Evolutionary conservation across 2,888 invertebrate genomes (phyloP), one percentile per base, ranked within the genome.

Genomic region (Ormyrus pomaceus): DNA sequence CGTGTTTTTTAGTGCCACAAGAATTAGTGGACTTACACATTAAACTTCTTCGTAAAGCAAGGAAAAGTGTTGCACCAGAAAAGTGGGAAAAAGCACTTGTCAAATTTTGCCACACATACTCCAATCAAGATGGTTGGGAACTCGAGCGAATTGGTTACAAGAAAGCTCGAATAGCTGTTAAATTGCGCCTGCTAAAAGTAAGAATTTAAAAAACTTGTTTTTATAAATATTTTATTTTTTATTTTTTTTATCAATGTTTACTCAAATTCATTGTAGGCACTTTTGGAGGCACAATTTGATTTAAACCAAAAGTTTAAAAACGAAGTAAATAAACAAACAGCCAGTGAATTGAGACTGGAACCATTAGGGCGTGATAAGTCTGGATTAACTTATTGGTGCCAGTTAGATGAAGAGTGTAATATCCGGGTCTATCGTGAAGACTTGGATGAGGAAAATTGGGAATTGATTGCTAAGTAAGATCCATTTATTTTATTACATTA

Each of bases 361-460:
- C 99, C 99, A 0, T 92, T 99, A 79, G 99, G 99, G 2, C 93
- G 95, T 84, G 99, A 99, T 92, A 95, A 95, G 83, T 93, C 95
- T 87, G 99, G 99, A 0, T 94, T 96, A 89, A 94, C 95, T 6
- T 99, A 99, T 91, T 99, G 99, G 98, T 94, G 95, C 86, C 97
- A 98, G 87, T 93, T 96, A 77, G 97, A 99, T 90, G 94, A 95
- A 83, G 95, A 96, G 80, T 95, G 96, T 86, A 97, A 98, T 91
- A 92, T 99, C 82, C 93, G 97, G 83, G 94, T 99, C 66, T 99
- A 98, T 91, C 95, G 96, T 88, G 99, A 99, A 91, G 98, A 99
- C 88, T 94, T 96, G 84, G 99, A 99, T 91, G 99, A 99, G 89
- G 98, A 99, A 90, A 96, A 96, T 11, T 98, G 98, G 98, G 95